A percentile compares a stretch with the other conserved stretches of the same genome.
Conservation (phyloP, 1,140 invertebrate genomes). For the Choristoneura fumiferana region DNA sequence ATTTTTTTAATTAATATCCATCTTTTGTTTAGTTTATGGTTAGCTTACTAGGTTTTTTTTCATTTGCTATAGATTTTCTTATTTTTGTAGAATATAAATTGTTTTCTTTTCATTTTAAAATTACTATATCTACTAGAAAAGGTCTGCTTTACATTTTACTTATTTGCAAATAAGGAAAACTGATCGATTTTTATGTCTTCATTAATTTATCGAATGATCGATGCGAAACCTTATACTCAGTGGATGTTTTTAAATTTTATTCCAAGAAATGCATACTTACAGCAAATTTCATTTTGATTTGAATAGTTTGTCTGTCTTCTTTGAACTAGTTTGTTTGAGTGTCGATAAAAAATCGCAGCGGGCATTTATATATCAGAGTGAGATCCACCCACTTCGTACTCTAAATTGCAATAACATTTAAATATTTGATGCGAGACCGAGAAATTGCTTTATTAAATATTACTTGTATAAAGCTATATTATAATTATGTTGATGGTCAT, state of each 20-base stretch:
- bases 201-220: no score
- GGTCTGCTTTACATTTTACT: no score
- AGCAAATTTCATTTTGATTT: slow-evolving; percentile 60
- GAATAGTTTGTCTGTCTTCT: slow-evolving; percentile 54
- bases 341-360: slow-evolving; percentile 61
- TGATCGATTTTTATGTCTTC: no score
- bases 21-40: no score
- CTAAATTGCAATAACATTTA: slow-evolving; percentile 69
- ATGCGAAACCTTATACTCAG: no score
- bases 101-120: no score
- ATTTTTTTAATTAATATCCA: no score
- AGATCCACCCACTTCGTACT: slow-evolving; percentile 62
- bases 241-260: not conserved
- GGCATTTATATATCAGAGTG: slow-evolving; percentile 61
- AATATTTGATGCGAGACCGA: slow-evolving; percentile 57
- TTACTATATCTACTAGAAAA: no score
- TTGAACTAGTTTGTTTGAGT: slow-evolving; percentile 65
- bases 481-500: not conserved
- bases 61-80: no score
- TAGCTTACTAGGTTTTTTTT: no score
- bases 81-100: no score
- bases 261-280: slow-evolving; percentile 46
- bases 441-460: slow-evolving; percentile 49
- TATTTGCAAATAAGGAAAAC: no score
- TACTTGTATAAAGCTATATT: slow-evolving; percentile 29